Evolutionary conservation across 2,888 invertebrate genomes (phyloP).

Genomic region (Alloscopus bannaensis): DNA sequence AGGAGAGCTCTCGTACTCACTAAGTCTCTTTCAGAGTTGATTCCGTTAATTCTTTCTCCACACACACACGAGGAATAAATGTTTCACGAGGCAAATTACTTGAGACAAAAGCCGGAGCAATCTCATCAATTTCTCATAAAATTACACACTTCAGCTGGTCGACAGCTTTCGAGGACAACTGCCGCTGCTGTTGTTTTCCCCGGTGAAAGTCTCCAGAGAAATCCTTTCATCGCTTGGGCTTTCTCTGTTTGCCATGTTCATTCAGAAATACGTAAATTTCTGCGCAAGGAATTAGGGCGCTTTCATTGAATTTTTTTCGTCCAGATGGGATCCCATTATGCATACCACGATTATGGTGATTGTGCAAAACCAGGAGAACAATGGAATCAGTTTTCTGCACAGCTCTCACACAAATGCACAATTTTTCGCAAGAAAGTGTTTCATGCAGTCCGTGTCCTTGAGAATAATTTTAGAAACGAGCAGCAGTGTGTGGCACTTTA

Average conservation of each 20-base stretch:
- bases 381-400: neutral
- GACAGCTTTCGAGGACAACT: conserved; percentile 21
- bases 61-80: neutral
- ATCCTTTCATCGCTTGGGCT: no score
- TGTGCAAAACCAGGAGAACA: neutral
- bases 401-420: neutral
- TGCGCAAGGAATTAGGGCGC: no score
- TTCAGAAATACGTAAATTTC: neutral
- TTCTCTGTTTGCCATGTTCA: neutral
- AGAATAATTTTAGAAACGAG: no score
- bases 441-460: conserved; percentile 5
- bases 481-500: no score
- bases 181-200: conserved; percentile 10
- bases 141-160: conserved; percentile 20
- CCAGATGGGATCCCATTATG: conserved; percentile 1
- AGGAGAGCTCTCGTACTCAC: conserved; percentile 7
- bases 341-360: conserved; percentile 11
- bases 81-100: neutral
- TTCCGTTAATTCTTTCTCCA: conserved; percentile 15
- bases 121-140: conserved; percentile 32
- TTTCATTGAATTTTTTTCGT: conserved; percentile 9
- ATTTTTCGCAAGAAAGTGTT: conserved; percentile 16
- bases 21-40: no score
- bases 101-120: neutral
- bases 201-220: no score